Base-by-base conservation (phyloP, 2,113 vertebrate genomes). In the Campylomormyrus numenius region DNA sequence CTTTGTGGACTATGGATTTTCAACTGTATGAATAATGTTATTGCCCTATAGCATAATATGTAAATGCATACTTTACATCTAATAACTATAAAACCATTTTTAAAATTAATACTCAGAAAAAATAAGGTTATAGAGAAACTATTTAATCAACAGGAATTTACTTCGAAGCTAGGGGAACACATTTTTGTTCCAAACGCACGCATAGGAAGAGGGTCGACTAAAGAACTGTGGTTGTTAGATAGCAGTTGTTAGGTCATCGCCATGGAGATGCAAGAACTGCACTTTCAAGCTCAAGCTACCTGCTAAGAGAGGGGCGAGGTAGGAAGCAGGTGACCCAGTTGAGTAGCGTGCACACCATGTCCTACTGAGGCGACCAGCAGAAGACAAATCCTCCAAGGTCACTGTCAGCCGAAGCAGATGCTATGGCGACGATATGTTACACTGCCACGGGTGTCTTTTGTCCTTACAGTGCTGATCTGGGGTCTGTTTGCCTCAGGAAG, bases 301-400 rank as follows among this genome's bases (percentile, higher is more conserved):
- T 86, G 42, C 45, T 50, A 86, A 86, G 27, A 50, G 42, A 13
- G 84, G 10, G 27, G 84, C 9, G 46, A 31, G 84, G 46, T 31
- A 50, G 24, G 84, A 86, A 48, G 45, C 84, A n/a, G 13, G 84
- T 86, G 45, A 86, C 84, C 84, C 48, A 86, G 84, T 49, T 86
- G n/a, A 27, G 84, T 27, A 86, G 1, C 48, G 10, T 5, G 13
- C 24, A 85, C 35, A 85, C 6, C 39, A 24, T 48, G 39, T 48
- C 4, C 39, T 48, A 45, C 83, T 85, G 83, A 45, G 83, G 3
- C 8, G 17, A 48, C 46, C 35, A 49, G 84, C 21, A 86, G 84
- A 86, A 49, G 21, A 50, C 24, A 86, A 86, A 86, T 31, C 45
- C 21, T 24, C 19, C 84, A 86, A 50, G 48, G 48, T 49, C 84